phyloP scores from a whole-genome alignment of 92 coral and sea anemone species.

The Desmophyllum pertusum region DNA sequence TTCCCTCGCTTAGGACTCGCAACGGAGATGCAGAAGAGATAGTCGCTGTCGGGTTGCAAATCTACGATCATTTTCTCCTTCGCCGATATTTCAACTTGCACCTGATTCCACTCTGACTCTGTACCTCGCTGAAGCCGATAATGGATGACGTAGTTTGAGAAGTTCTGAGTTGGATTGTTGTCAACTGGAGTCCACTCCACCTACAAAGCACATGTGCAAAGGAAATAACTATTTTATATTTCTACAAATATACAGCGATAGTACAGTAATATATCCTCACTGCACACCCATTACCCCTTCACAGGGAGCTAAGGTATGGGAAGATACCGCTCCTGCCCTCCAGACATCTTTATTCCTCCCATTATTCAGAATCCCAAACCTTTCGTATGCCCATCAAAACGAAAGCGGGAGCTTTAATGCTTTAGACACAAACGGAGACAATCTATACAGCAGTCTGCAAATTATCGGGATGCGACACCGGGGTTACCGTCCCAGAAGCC shows the following conservation, averaged over 20 bases:
- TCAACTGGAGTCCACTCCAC: constrained; percentile 18
- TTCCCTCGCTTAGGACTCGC: not conserved
- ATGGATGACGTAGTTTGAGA: constrained; percentile 13
- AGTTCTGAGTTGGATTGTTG: constrained; percentile 10
- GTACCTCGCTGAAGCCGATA: not conserved
- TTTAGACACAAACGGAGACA: constrained; percentile 5
- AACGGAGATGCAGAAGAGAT: constrained; percentile 18
- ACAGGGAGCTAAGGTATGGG: too few relatives aligned
- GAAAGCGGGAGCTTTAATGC: constrained; percentile 12
- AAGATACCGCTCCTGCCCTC: not conserved
- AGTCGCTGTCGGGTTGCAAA: constrained; percentile 13
- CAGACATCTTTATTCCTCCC: constrained; percentile 20
- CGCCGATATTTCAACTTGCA: constrained; percentile 3
- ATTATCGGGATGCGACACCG: constrained; percentile 14
- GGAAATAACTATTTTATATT: too few relatives aligned
- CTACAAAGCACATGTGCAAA: not conserved
- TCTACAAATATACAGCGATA: too few relatives aligned
- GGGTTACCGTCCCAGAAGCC: constrained; percentile 15
- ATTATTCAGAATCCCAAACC: constrained; percentile 17
- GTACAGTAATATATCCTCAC: too few relatives aligned
- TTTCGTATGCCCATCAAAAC: constrained; percentile 5
- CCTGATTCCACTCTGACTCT: not conserved
- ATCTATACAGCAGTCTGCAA: constrained; percentile 15
- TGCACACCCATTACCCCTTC: too few relatives aligned
- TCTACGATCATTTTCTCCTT: not conserved